Conservation (phyloP, 2,888 invertebrate species). For the Kryphioiulus occultus region DNA sequence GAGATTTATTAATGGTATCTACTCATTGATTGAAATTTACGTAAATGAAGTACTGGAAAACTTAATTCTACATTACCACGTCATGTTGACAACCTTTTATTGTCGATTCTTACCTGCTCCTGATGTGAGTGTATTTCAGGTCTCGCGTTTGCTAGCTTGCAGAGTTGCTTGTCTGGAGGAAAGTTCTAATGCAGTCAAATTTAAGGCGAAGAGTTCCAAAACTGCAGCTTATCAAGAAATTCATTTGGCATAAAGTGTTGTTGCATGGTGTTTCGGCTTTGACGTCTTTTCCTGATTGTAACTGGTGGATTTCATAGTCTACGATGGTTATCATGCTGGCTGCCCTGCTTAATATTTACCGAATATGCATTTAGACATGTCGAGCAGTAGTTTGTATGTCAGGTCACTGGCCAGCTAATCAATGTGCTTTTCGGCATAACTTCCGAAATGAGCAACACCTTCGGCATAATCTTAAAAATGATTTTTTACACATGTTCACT, state of each 20-base stretch:
- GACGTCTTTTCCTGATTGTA: neutral
- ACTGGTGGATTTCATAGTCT: neutral
- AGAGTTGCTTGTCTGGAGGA: too few species aligned
- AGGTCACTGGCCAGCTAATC: neutral
- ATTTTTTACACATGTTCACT: neutral
- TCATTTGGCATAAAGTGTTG: neutral
- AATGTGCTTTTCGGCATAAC: neutral
- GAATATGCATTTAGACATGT: neutral
- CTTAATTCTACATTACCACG: too few species aligned
- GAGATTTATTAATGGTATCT: too few species aligned
- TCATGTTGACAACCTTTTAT: too few species aligned
- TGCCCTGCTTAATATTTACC: neutral
- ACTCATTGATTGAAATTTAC: too few species aligned
- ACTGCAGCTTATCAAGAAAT: neutral
- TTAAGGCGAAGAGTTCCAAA: neutral
- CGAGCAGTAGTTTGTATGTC: neutral
- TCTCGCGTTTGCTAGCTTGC: too few species aligned
- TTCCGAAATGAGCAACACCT: neutral
- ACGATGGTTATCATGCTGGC: neutral
- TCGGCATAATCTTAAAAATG: neutral
- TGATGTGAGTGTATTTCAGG: too few species aligned
- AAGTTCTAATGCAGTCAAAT: too few species aligned
- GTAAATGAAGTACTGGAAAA: too few species aligned
- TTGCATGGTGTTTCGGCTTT: too few species aligned
- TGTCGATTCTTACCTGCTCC: too few species aligned